Evolutionary conservation across 2,797 vertebrate genomes (phyloP), one percentile per base, ranked within the genome.

Genomic region (Falco naumanni): DNA sequence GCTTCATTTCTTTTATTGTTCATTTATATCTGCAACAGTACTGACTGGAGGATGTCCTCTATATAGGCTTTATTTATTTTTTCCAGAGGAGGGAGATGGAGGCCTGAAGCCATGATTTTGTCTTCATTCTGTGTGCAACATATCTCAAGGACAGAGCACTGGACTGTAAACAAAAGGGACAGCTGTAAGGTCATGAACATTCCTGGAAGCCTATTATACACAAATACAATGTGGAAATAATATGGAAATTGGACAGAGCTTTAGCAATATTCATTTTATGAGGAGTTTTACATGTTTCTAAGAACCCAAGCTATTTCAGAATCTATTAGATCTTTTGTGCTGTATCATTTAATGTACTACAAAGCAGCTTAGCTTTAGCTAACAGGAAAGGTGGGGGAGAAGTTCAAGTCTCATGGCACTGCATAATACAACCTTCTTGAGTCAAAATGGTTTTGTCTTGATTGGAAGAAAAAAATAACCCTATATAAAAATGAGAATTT

Each of bases 111-210:
- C 87, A 97, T 84, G 95, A 96, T 96, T 97, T 93, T 94, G 95
- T 93, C 96, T 97, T 95, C 85, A 87, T 95, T 96, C 81, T 93
- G 53, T 86, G 72, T 89, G 93, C 96, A 96, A 95, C 89, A 37
- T 92, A 94, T 96, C 95, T 98, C 96, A 97, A 97, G 97, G 97
- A 98, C 97, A 97, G 96, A 97, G 96, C 96, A 95, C 81, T 94
- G 96, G 96, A 97, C 96, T 97, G 95, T 97, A 97, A 97, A 97
- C 96, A 96, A 97, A 97, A 97, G 95, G 96, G 97, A 97, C 96
- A 97, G 97, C 97, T 97, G 94, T 97, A 97, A 97, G 97, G 96
- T 97, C 97, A 94, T 53, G 90, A 94, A 95, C 91, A 93, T 97
- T 96, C 94, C 97, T 97, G 90, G 96, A 96, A 98, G 96, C 96